Conservation (phyloP, 2,797 vertebrate genomes). For the Remorina albescens region DNA sequence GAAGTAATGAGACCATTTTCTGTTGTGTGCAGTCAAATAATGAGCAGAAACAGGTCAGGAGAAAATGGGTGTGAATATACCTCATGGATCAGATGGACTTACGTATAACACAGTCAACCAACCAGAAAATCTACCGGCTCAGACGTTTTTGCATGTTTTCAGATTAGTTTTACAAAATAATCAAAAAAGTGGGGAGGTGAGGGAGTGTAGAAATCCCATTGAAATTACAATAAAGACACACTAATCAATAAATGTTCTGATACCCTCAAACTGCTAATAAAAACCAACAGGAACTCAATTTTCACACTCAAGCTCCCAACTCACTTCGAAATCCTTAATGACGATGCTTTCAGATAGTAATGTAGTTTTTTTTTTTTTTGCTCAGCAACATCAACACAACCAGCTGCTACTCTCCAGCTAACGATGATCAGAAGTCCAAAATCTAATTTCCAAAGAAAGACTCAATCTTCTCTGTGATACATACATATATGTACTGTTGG, state of each 20-base stretch:
- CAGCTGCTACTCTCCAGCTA: too few species aligned
- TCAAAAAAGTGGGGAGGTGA: not conserved
- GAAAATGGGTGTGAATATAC: not conserved
- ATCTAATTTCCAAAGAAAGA: too few species aligned
- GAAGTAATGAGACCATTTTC: not conserved
- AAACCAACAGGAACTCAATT: too few species aligned
- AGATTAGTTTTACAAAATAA: not conserved
- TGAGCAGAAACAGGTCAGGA: slow-evolving; percentile 6
- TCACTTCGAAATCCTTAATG: not conserved
- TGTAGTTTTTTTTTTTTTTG: too few species aligned
- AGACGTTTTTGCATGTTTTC: not conserved
- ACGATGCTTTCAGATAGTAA: too few species aligned
- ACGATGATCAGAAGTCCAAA: too few species aligned
- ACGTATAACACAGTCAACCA: not conserved
- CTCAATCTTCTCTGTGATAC: too few species aligned
- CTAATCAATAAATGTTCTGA: not conserved
- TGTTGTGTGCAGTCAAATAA: not conserved
- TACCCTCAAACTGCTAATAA: too few species aligned
- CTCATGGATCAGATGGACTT: not conserved
- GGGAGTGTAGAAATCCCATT: not conserved
- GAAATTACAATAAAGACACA: not conserved
- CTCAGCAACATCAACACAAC: too few species aligned
- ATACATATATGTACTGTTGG: too few species aligned
- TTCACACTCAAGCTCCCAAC: too few species aligned
- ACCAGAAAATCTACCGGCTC: not conserved